These are phyloP conservation scores for Mythimna pallens DNA, from an alignment of 2,888 invertebrate genomes.

Conservation along the genomic window DNA sequence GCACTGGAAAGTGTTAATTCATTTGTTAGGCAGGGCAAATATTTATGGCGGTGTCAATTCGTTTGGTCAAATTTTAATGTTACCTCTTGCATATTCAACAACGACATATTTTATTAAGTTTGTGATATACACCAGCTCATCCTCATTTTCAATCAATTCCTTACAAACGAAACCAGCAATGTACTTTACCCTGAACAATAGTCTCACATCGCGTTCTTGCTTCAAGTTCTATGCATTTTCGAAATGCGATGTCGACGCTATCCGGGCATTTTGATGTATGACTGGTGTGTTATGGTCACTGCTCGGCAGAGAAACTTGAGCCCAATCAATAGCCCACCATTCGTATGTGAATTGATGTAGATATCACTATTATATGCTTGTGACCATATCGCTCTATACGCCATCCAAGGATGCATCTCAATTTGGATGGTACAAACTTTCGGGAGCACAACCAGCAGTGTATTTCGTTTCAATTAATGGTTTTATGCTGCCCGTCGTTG, in stretches of 20 bases:
- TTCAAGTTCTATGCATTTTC: slow-evolving; percentile 45
- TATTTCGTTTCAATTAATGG: slow-evolving; percentile 11
- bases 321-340: slow-evolving; percentile 52
- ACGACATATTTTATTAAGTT: background rate
- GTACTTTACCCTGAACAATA: slow-evolving; percentile 19
- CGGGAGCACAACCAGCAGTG: slow-evolving; percentile 31
- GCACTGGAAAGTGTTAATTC: too few relatives aligned
- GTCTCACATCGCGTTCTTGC: background rate
- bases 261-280: slow-evolving; percentile 61
- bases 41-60: too few relatives aligned
- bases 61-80: too few relatives aligned
- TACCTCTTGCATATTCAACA: too few relatives aligned
- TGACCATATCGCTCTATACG: background rate
- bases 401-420: slow-evolving; percentile 23
- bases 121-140: background rate
- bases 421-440: background rate
- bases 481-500: slow-evolving; percentile 44
- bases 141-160: too few relatives aligned
- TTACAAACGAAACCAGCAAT: slow-evolving; percentile 27
- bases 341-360: slow-evolving; percentile 48
- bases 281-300: slow-evolving; percentile 57
- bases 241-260: slow-evolving; percentile 53
- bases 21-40: too few relatives aligned
- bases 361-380: slow-evolving; percentile 28
- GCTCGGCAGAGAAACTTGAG: slow-evolving; percentile 57